A percentile compares a stretch with the other conserved stretches of the same genome.
Evolutionary conservation across 2,888 invertebrate genomes (phyloP).

Genomic region (Coenonympha glycerion): DNA sequence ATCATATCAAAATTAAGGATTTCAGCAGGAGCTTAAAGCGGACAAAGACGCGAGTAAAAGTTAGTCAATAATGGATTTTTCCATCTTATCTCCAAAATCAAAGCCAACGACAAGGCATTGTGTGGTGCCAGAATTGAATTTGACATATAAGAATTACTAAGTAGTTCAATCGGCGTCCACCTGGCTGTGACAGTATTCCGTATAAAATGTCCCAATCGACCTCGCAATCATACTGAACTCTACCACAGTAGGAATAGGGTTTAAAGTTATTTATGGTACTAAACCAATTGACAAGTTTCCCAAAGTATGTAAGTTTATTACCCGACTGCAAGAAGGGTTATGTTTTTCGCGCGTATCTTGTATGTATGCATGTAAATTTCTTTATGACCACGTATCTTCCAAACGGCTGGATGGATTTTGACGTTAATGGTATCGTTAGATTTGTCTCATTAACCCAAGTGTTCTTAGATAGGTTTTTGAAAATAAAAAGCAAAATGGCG

Average conservation of each 20-base stretch:
- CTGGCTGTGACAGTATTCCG: slow-evolving; percentile 30
- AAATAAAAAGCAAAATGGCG: too few relatives aligned
- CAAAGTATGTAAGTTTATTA: background rate
- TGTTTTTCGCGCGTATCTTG: too few relatives aligned
- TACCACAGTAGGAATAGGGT: background rate
- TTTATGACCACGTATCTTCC: too few relatives aligned
- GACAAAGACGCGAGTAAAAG: too few relatives aligned
- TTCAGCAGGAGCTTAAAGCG: too few relatives aligned
- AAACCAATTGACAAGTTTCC: background rate
- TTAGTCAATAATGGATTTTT: background rate
- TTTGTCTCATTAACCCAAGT: too few relatives aligned
- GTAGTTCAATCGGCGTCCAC: slow-evolving; percentile 30
- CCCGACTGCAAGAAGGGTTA: too few relatives aligned
- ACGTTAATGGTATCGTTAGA: too few relatives aligned
- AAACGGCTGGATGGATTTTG: too few relatives aligned
- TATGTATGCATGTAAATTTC: too few relatives aligned
- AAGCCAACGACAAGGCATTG: slow-evolving; percentile 12
- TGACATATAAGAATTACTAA: slow-evolving; percentile 36
- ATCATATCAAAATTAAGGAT: too few relatives aligned
- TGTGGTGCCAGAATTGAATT: slow-evolving; percentile 27
- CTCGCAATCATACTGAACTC: background rate
- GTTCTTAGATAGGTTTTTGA: too few relatives aligned
- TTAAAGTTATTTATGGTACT: background rate
- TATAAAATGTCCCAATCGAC: background rate
- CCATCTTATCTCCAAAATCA: background rate